Evolutionary conservation across 92 coral and sea anemone species (phyloP), one percentile per base, ranked within the genome.

Genomic region (Micromussa lordhowensis): DNA sequence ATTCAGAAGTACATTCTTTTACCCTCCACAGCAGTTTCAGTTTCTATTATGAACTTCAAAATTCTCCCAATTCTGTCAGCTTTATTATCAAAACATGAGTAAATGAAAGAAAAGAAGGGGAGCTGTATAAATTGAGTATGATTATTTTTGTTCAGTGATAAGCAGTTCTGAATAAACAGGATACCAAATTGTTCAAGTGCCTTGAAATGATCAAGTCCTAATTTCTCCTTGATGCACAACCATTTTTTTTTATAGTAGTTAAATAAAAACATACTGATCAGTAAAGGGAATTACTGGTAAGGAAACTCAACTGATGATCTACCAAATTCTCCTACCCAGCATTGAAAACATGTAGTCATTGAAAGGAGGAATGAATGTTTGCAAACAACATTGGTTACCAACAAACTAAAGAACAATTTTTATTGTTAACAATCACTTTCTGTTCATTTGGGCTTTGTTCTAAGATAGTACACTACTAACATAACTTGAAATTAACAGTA

Each of bases 201-300:
- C 83, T 58, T 79, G 72, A 79, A 79, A 57, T 79, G 83, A 79
- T 79, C 83, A 79, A 79, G 83, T 79, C 83, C 71, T 59, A 79
- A 59, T 57, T 79, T 79, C 71, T 79, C 83, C 71, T 79, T 79
- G 83, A 79, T 79, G 82, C 82, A 78, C 82, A 78, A 66, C 82
- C 82, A 78, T 78, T 78, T 78, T 78, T 78, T 78, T 51, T n/a
- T n/a, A 78, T 78, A 54, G 82, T 59, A 79, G 83, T 79, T 79
- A 30, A 59, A 79, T n/a, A 59, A 48, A 59, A 59, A 79, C 80
- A 77, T 79, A 79, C 83, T 59, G 83, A 79, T 79, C 83, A 79
- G 83, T 79, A 79, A 79, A 79, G 83, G 83, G n/a, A 79, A 79
- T 79, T 79, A 79, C n/a, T n/a, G n/a, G n/a, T n/a, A n/a, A 79